Evolutionary conservation across 1,140 invertebrate species (phyloP).

Genomic region (Zaprionus camerounensis): DNA sequence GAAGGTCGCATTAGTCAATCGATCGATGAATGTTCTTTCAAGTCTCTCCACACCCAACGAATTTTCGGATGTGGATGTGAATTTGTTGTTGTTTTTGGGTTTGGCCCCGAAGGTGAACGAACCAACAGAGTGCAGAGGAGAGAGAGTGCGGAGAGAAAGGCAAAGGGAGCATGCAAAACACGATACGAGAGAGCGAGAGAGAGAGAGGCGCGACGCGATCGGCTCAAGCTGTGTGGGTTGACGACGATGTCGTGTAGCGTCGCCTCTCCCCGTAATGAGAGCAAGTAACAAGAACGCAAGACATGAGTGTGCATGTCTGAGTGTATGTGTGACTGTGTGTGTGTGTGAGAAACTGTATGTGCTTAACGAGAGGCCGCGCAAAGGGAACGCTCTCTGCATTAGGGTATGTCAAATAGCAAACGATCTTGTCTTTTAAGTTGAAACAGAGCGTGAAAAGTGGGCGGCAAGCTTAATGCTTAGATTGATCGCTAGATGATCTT

Average conservation of each 20-base stretch:
- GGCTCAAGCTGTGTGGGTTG: constrained; percentile 59
- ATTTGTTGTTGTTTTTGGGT: constrained; percentile 37
- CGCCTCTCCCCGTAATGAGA: constrained; percentile 27
- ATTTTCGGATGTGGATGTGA: constrained; percentile 27
- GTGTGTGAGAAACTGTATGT: not conserved
- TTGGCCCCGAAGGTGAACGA: constrained; percentile 65
- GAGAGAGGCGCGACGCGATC: not conserved
- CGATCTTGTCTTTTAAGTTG: not conserved
- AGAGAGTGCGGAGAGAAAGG: constrained; percentile 23
- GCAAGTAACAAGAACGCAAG: constrained; percentile 16
- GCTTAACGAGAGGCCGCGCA: not conserved
- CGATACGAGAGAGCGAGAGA: constrained; percentile 9
- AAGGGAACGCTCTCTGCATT: not conserved
- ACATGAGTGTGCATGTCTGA: not conserved
- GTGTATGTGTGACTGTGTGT: not conserved
- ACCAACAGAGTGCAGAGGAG: constrained; percentile 26
- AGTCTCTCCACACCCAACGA: not conserved
- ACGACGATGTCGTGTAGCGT: not conserved
- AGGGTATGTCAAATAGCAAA: not conserved
- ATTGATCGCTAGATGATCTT: not conserved
- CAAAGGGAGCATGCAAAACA: constrained; percentile 2
- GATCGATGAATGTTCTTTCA: not conserved
- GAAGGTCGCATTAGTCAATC: constrained; percentile 32
- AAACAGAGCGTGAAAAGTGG: not conserved
- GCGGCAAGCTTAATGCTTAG: not conserved